Conservation (phyloP, 2,797 vertebrate species). For the Microctenopoma steveboyesi region DNA sequence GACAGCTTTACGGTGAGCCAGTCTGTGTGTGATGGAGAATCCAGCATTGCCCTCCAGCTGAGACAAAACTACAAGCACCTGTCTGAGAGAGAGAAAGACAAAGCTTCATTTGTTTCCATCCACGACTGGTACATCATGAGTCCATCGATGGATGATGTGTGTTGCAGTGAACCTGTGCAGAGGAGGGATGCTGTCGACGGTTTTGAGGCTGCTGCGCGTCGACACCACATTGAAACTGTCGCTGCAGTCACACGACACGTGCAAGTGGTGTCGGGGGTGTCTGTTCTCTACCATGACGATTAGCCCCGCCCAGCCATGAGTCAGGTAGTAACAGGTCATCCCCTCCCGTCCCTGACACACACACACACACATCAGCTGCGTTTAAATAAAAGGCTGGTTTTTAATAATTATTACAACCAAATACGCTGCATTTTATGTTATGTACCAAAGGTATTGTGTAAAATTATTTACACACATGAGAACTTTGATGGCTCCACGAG, state of each 20-base stretch:
- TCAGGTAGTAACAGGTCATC: slow-evolving; percentile 98
- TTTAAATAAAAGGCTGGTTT: too few relatives aligned
- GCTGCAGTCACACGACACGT: slow-evolving; percentile 94
- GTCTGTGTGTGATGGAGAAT: slow-evolving; percentile 94
- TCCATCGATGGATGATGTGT: neutral
- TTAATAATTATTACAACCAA: too few relatives aligned
- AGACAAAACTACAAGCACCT: slow-evolving; percentile 94
- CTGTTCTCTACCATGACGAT: slow-evolving; percentile 96
- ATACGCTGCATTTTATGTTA: too few relatives aligned
- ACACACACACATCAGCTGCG: neutral
- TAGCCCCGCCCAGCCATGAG: slow-evolving; percentile 94
- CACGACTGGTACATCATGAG: neutral
- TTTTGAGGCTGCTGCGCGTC: slow-evolving; percentile 91
- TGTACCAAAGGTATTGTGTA: too few relatives aligned
- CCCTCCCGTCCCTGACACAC: slow-evolving; percentile 90
- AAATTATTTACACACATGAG: too few relatives aligned
- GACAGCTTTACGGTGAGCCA: slow-evolving; percentile 91
- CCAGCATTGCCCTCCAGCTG: slow-evolving; percentile 94
- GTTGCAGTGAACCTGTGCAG: slow-evolving; percentile 87
- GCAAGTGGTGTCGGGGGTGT: slow-evolving; percentile 92
- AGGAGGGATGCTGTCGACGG: slow-evolving; percentile 93
- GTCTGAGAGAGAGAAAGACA: slow-evolving; percentile 78
- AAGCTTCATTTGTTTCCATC: slow-evolving; percentile 38
- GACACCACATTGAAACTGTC: slow-evolving; percentile 98
- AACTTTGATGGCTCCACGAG: too few relatives aligned